phyloP scores from a whole-genome alignment of 2,888 invertebrate species.

The Drosophila rellima region DNA sequence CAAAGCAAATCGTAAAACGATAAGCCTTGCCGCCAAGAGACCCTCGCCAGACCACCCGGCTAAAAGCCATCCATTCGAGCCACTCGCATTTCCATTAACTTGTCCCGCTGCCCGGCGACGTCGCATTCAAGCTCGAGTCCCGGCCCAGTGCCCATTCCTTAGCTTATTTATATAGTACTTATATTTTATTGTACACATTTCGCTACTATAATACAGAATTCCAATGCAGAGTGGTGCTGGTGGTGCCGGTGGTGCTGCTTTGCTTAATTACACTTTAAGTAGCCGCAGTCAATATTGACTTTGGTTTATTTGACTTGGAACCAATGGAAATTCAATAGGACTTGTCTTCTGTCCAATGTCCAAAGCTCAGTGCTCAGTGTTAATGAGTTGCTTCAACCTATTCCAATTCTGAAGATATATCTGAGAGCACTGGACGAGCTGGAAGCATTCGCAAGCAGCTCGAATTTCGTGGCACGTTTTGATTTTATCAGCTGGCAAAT shows the following conservation, averaged over 20 bases:
- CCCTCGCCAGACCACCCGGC: constrained; percentile 60
- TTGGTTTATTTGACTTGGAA: constrained; percentile 41
- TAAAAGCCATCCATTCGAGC: constrained; percentile 8
- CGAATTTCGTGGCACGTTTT: constrained; percentile 26
- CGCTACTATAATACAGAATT: constrained; percentile 34
- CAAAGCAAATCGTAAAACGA: constrained; percentile 73
- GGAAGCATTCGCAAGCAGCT: constrained; percentile 17
- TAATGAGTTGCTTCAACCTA: constrained; percentile 26
- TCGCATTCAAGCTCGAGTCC: neutral
- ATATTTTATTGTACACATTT: constrained; percentile 61
- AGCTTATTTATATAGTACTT: constrained; percentile 61
- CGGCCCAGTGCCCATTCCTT: constrained; percentile 3
- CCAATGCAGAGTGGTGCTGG: constrained; percentile 58
- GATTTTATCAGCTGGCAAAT: constrained; percentile 46
- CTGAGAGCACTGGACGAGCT: neutral
- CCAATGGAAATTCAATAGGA: constrained; percentile 58
- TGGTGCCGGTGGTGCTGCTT: constrained; percentile 9
- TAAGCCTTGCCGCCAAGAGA: constrained; percentile 48
- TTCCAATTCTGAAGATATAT: neutral
- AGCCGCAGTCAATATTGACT: constrained; percentile 66
- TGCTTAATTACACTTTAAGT: constrained; percentile 72
- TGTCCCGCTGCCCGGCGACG: neutral
- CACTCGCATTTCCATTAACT: constrained; percentile 27
- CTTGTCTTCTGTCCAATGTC: neutral
- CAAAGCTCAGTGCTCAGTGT: neutral